Conservation (phyloP, 2,797 vertebrate genomes). For the Halcyon smyrnensis region DNA sequence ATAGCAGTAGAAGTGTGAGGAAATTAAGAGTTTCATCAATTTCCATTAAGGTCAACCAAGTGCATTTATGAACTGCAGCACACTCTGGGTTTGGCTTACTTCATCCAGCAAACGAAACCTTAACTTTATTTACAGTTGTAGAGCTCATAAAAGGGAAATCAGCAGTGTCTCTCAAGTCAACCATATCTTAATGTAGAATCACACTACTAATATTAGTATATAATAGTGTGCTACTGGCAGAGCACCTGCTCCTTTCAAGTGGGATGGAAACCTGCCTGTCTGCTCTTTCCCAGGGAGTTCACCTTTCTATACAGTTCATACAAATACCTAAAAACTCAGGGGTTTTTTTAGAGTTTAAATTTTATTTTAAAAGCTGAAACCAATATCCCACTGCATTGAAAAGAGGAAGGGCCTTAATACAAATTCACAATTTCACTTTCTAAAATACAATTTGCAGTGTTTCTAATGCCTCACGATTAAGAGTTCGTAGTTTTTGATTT, state of each 20-base stretch:
- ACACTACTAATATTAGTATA: neutral
- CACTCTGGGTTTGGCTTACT: neutral
- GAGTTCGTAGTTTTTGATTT: neutral
- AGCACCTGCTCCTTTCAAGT: neutral
- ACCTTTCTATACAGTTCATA: neutral
- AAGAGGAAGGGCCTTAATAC: neutral
- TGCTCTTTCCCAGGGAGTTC: neutral
- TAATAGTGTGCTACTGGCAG: rapidly evolving
- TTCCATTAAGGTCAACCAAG: neutral
- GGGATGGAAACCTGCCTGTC: neutral
- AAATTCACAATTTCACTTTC: neutral
- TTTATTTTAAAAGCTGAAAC: neutral
- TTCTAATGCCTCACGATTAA: neutral
- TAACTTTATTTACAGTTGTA: neutral
- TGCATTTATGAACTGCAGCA: neutral
- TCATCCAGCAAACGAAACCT: neutral
- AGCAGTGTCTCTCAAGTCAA: neutral
- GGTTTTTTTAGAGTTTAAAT: neutral
- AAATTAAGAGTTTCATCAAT: neutral
- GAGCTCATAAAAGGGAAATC: neutral
- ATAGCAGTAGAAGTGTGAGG: neutral
- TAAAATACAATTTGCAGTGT: neutral
- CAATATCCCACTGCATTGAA: neutral
- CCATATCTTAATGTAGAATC: neutral
- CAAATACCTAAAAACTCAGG: neutral